These are phyloP conservation scores for Lordiphosa collinella DNA, from an alignment of 1,140 invertebrate genomes.

Conservation along the genomic window DNA sequence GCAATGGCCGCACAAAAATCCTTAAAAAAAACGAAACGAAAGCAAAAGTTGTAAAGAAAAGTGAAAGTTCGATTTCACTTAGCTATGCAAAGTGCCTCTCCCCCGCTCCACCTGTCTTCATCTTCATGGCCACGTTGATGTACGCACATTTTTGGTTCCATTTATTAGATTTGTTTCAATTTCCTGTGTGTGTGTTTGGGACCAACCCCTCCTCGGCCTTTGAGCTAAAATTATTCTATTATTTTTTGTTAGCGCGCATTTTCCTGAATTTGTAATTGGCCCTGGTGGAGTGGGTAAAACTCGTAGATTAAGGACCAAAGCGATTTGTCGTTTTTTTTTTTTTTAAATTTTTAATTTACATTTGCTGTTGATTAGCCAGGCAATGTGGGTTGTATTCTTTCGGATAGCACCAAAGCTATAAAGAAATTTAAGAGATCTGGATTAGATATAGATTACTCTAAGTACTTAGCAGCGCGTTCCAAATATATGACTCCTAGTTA, in stretches of 20 bases:
- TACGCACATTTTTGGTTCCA: constrained; percentile 78
- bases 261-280: constrained; percentile 68
- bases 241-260: constrained; percentile 57
- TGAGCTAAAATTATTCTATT: constrained; percentile 32
- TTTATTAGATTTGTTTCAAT: constrained; percentile 78
- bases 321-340: constrained; percentile 22
- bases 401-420: neutral
- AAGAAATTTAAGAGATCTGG: no score
- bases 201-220: constrained; percentile 20
- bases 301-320: neutral
- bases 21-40: constrained; percentile 1
- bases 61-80: constrained; percentile 71
- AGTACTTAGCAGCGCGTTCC: no score
- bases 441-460: no score
- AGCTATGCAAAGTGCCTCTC: constrained; percentile 39
- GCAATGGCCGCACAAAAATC: constrained; percentile 1
- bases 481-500: no score
- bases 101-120: constrained; percentile 4
- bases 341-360: constrained; percentile 4
- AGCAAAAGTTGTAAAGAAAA: constrained; percentile 32
- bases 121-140: constrained; percentile 38
- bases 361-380: neutral
- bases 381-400: neutral
- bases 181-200: constrained; percentile 26
- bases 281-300: neutral